Base-by-base conservation (phyloP, 2,797 vertebrate species). In the Sternarchorhynchus goeldii region DNA sequence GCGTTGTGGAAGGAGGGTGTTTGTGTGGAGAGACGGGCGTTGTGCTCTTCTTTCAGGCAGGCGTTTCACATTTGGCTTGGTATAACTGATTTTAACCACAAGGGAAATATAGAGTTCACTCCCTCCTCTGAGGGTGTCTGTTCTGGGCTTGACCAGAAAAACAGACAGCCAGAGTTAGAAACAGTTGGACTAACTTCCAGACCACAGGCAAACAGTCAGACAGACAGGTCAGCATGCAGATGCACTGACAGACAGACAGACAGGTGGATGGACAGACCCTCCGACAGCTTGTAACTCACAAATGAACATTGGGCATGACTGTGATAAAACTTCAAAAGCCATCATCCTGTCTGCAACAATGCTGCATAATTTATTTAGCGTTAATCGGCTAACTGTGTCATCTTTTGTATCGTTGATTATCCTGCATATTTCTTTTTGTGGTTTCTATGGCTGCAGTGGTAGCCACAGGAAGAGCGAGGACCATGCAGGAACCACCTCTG, bases 401-500 rank as follows among this genome's bases (percentile, higher is more conserved):
- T 50, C 14, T 21, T n/a, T 36, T 62, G 5, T 20, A 39, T 20
- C 39, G 21, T 7, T 31, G 8, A 67, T 45, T 73, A 59, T 25
- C 25, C 32, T 36, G 20, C 36, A 58, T 59, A 6, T 77, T 12
- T 5, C 16, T 21, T 12, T 10, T 70, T 41, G 45, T 74, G 14
- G 32, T 56, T 45, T 39, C 8, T 56, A 20, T 56, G 31, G 45
- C 59, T 57, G 14, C 41, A 68, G 67, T 34, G 34, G 75, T 50
- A 66, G 31, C 41, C 31, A 39, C 76, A 83, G 82, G 85, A 87
- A 76, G 75, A 73, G 29, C 66, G 75, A 74, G 58, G 79, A 59
- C 58, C 31, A 36, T 70, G 65, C 59, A 83, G 81, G 81, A 85
- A 85, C 81, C 77, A 80, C 81, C 79, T 80, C 73, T 71, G 21